phyloP scores from a whole-genome alignment of 2,113 vertebrate species.

The Hyperoodon ampullatus region DNA sequence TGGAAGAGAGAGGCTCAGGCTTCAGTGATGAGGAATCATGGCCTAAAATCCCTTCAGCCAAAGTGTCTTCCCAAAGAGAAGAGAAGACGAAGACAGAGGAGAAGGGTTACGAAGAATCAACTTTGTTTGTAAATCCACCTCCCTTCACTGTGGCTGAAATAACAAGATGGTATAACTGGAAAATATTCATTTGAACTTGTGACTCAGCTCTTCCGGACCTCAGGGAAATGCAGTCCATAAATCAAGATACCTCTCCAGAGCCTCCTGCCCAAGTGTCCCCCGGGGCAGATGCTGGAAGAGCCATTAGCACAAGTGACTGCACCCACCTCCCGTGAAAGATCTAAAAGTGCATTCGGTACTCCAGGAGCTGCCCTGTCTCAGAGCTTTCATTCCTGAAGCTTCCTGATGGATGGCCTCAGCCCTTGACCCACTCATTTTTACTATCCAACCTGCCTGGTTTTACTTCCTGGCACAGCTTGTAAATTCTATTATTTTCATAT shows the following conservation, averaged over 20 bases:
- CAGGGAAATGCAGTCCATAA: neutral
- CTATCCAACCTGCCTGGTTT: neutral
- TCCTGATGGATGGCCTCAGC: constrained; percentile 4
- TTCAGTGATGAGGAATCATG: neutral
- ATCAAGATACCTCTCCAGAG: neutral
- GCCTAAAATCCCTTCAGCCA: neutral
- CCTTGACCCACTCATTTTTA: constrained; percentile 28
- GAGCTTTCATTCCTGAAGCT: neutral
- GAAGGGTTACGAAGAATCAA: neutral
- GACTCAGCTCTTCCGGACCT: constrained; percentile 51
- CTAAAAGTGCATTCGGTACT: neutral
- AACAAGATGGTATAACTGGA: constrained; percentile 23
- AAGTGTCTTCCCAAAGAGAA: neutral
- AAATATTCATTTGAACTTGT: constrained; percentile 58
- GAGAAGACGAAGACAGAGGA: neutral
- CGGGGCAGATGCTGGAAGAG: neutral
- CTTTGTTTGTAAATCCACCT: neutral
- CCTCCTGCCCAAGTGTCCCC: neutral
- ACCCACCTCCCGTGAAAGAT: neutral
- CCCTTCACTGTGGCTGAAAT: neutral
- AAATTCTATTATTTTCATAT: neutral
- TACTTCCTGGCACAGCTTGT: neutral
- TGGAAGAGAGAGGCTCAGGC: neutral
- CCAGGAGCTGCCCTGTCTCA: neutral
- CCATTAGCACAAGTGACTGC: neutral